Percentiles rank a stretch among this genome's conserved stretches.
These are phyloP conservation scores for Tortricodes alternella DNA, from an alignment of 2,888 invertebrate species.

Conservation along the genomic window DNA sequence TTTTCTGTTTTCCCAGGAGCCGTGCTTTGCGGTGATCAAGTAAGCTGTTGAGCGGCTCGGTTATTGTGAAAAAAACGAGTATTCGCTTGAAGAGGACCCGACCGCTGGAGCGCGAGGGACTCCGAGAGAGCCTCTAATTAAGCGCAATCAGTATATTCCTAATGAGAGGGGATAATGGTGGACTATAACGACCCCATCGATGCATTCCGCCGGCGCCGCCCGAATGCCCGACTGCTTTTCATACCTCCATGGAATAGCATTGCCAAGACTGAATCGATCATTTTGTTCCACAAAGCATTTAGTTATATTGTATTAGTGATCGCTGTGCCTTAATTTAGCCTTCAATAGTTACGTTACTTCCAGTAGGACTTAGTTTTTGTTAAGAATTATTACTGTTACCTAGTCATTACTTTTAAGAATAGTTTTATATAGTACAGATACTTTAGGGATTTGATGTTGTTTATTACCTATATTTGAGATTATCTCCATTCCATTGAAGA, in stretches of 20 bases:
- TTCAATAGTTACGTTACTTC: slow-evolving; percentile 59
- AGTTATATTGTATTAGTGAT: slow-evolving; percentile 63
- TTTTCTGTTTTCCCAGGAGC: slow-evolving; percentile 71
- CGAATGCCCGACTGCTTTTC: slow-evolving; percentile 71
- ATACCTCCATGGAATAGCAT: slow-evolving; percentile 67
- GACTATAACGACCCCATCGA: slow-evolving; percentile 78
- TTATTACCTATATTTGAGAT: slow-evolving; percentile 1
- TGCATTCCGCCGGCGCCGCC: slow-evolving; percentile 70
- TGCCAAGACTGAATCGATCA: slow-evolving; percentile 74
- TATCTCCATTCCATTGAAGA: background rate
- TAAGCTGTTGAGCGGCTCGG: slow-evolving; percentile 75
- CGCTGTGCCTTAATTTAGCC: slow-evolving; percentile 77
- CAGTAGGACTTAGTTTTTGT: slow-evolving; percentile 54
- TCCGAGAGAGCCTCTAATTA: slow-evolving; percentile 78
- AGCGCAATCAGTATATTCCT: slow-evolving; percentile 83
- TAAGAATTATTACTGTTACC: slow-evolving; percentile 68
- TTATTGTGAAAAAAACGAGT: slow-evolving; percentile 79
- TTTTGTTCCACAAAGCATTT: slow-evolving; percentile 74
- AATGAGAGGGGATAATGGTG: slow-evolving; percentile 81
- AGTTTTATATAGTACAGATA: slow-evolving; percentile 39
- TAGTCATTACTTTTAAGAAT: slow-evolving; percentile 74
- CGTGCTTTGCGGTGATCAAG: slow-evolving; percentile 75
- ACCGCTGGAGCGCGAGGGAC: slow-evolving; percentile 69
- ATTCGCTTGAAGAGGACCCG: slow-evolving; percentile 67
- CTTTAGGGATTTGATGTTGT: background rate